Percentiles rank a stretch among this genome's conserved stretches.
Evolutionary conservation across 1,140 invertebrate genomes (phyloP).

Genomic region (Latrodectus geometricus): DNA sequence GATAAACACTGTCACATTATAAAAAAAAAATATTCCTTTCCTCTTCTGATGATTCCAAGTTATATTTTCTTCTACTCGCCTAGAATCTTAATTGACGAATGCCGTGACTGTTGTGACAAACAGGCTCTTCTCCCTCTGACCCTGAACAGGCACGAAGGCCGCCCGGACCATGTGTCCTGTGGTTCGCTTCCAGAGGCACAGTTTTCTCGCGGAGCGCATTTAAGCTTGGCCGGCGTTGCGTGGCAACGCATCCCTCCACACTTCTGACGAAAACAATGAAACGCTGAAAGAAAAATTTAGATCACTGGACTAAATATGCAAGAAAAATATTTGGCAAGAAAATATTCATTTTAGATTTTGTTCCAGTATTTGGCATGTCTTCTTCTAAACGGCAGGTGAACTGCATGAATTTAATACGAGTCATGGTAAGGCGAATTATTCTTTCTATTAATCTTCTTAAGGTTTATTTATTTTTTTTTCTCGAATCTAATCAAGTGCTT

Average conservation of each 20-base stretch:
- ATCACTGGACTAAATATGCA: slow-evolving; percentile 3
- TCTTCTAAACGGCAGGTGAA: background rate
- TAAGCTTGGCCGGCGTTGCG: background rate
- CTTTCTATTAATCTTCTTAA: background rate
- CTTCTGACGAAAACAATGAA: background rate
- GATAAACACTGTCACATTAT: background rate
- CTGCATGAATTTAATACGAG: background rate
- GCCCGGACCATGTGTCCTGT: background rate
- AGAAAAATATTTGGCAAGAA: slow-evolving; percentile 15
- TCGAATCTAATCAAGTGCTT: background rate
- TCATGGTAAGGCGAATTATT: background rate
- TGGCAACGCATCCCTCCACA: background rate
- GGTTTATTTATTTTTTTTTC: background rate
- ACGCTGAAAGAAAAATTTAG: background rate
- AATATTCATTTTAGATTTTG: background rate
- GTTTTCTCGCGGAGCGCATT: background rate
- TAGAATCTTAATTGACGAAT: background rate
- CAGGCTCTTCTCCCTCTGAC: background rate
- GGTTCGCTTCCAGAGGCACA: background rate
- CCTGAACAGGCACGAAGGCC: slow-evolving; percentile 16
- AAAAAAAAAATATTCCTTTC: background rate
- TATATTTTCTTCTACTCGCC: slow-evolving; percentile 4
- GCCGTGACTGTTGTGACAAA: background rate
- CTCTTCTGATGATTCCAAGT: background rate
- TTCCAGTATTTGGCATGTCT: background rate